Evolutionary conservation across 2,888 invertebrate species (phyloP).

Genomic region (Axea sp.): DNA sequence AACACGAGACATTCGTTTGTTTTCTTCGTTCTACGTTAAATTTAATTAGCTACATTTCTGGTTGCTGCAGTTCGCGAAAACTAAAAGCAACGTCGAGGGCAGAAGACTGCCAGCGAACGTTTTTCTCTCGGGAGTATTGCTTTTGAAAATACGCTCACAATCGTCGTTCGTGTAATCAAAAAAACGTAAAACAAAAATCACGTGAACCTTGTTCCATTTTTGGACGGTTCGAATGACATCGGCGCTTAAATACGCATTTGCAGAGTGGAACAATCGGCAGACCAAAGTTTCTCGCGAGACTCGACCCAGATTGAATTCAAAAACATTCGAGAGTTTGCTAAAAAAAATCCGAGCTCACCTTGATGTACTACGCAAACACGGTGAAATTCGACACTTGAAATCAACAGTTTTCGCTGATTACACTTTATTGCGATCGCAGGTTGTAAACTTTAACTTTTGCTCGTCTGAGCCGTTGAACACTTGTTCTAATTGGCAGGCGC

Average conservation of each 20-base stretch:
- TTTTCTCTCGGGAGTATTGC: slow-evolving; percentile 34
- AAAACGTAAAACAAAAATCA: slow-evolving; percentile 27
- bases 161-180: slow-evolving; percentile 29
- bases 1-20: slow-evolving; percentile 53
- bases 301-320: slow-evolving; percentile 40
- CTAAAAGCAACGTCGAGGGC: slow-evolving; percentile 34
- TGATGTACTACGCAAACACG: slow-evolving; percentile 16
- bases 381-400: slow-evolving; percentile 32
- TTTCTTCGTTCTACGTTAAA: slow-evolving; percentile 44
- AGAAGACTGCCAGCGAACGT: slow-evolving; percentile 27
- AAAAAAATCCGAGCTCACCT: slow-evolving; percentile 21
- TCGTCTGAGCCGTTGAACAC: slow-evolving; percentile 3
- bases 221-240: slow-evolving; percentile 16
- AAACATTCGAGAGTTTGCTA: slow-evolving; percentile 4
- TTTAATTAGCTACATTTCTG: slow-evolving; percentile 55
- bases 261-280: not conserved
- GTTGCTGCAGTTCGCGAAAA: slow-evolving; percentile 33
- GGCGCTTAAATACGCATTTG: slow-evolving; percentile 32
- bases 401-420: slow-evolving; percentile 31
- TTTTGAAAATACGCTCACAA: slow-evolving; percentile 13
- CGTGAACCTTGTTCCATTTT: slow-evolving; percentile 25
- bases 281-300: not conserved
- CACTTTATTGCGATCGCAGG: slow-evolving; percentile 6
- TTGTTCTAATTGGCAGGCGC: slow-evolving; percentile 42
- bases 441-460: slow-evolving; percentile 33